These are phyloP conservation scores for Baccha elongata DNA, from an alignment of 2,888 invertebrate genomes.

Conservation along the genomic window DNA sequence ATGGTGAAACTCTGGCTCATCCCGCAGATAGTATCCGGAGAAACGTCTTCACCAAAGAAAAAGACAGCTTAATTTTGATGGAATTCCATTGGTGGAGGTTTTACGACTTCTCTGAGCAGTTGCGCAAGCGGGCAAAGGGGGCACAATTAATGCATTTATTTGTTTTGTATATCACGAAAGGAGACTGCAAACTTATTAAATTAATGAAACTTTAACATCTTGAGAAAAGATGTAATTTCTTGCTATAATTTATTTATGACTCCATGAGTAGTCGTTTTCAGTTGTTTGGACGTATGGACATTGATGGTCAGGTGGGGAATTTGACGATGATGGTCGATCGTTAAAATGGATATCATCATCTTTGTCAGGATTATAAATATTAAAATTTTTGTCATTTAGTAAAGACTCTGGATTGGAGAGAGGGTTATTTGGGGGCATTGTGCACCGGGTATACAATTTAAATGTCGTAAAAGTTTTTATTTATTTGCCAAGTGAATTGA, in stretches of 20 bases:
- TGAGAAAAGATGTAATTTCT: conserved; percentile 43
- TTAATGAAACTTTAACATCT: conserved; percentile 54
- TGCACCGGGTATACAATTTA: conserved; percentile 62
- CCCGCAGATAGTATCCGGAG: conserved; percentile 4
- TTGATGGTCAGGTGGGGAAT: conserved; percentile 52
- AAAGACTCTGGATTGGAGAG: not conserved
- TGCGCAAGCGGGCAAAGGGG: not conserved
- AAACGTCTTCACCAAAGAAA: conserved; percentile 30
- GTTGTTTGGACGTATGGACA: conserved; percentile 16
- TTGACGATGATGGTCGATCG: conserved; percentile 43
- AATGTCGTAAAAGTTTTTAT: conserved; percentile 69
- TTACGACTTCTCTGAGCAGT: conserved; percentile 47
- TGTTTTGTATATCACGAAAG: conserved; percentile 7
- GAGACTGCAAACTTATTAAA: conserved; percentile 57
- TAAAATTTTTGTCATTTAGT: conserved; percentile 36
- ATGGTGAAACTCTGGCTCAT: conserved; percentile 4
- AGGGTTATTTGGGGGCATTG: conserved; percentile 32
- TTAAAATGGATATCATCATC: conserved; percentile 73
- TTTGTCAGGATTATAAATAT: conserved; percentile 67
- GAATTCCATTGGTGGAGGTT: conserved; percentile 66
- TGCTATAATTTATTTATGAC: conserved; percentile 72
- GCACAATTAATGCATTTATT: conserved; percentile 56
- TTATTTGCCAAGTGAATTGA: conserved; percentile 71
- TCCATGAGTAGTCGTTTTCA: conserved; percentile 33
- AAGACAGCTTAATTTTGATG: conserved; percentile 70